Percentiles rank a stretch among this genome's conserved stretches.
Evolutionary conservation across 2,888 invertebrate species (phyloP).

Genomic region (Tipula confusa): DNA sequence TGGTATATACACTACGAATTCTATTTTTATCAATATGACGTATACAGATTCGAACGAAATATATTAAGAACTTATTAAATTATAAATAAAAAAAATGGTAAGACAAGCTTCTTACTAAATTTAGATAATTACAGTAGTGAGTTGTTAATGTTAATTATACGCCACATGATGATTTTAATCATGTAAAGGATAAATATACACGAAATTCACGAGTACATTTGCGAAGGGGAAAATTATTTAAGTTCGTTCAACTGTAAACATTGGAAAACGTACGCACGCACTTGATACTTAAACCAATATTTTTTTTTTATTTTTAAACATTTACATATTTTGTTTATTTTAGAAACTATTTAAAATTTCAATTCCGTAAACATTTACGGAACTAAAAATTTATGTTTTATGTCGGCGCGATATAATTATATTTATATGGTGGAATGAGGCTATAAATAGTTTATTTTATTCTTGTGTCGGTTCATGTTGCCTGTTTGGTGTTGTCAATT

Average conservation of each 20-base stretch:
- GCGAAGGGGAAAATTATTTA: background rate
- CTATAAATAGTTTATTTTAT: background rate
- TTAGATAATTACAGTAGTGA: background rate
- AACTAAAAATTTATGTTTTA: background rate
- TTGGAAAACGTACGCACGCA: too few species aligned
- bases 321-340: slow-evolving; percentile 15
- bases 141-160: background rate
- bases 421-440: background rate
- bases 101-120: background rate
- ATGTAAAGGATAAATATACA: background rate
- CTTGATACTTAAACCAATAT: background rate
- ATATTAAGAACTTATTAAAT: background rate
- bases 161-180: background rate
- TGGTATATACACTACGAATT: background rate
- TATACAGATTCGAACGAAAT: background rate
- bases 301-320: background rate
- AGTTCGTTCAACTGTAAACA: slow-evolving; percentile 20
- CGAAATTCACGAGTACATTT: background rate
- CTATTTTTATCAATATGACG: background rate
- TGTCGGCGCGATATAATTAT: too few species aligned
- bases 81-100: background rate
- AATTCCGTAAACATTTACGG: slow-evolving; percentile 25
- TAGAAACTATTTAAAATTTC: slow-evolving; percentile 17
- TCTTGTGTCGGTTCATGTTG: background rate
- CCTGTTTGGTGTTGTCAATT: background rate